Evolutionary conservation across 1,140 invertebrate species (phyloP).

Genomic region (Diorhabda sublineata): DNA sequence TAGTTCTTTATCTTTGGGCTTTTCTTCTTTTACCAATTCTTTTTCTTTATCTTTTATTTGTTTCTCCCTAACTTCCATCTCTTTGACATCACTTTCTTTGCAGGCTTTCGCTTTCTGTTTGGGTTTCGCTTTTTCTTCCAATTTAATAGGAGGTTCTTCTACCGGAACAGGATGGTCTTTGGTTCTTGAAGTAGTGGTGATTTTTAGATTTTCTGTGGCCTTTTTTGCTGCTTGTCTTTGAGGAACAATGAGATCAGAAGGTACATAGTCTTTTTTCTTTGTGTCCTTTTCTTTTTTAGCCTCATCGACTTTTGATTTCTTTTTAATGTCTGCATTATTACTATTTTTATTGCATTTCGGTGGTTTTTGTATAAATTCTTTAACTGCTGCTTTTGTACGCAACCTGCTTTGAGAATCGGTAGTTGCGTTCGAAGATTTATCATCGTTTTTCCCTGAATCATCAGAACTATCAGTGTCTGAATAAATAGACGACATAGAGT

Average conservation of each 20-base stretch:
- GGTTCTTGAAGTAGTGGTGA: conserved; percentile 48
- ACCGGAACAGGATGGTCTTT: conserved; percentile 43
- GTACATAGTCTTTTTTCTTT: conserved; percentile 50
- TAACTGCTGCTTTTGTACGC: conserved; percentile 77
- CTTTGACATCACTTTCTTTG: conserved; percentile 38
- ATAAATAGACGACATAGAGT: conserved; percentile 61
- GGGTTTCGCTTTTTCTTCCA: conserved; percentile 45
- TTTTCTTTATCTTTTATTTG: conserved; percentile 44
- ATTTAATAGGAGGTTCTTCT: conserved; percentile 44
- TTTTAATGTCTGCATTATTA: conserved; percentile 47
- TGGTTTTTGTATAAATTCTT: conserved; percentile 62
- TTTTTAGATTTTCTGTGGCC: conserved; percentile 79
- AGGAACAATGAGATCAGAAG: conserved; percentile 82
- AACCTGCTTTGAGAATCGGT: conserved; percentile 64
- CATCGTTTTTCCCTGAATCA: conserved; percentile 49
- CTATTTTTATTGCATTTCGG: conserved; percentile 27
- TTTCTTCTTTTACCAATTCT: conserved; percentile 42
- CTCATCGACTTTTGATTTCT: conserved; percentile 45
- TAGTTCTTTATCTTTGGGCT: conserved; percentile 37
- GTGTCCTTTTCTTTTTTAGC: conserved; percentile 40
- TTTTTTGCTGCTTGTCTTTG: conserved; percentile 88
- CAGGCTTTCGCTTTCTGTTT: conserved; percentile 43
- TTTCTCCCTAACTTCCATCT: conserved; percentile 19
- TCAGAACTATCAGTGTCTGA: conserved; percentile 65
- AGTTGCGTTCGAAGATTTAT: conserved; percentile 53